Base-by-base conservation (phyloP, 2,888 invertebrate species). In the Diadegma fenestrale region DNA sequence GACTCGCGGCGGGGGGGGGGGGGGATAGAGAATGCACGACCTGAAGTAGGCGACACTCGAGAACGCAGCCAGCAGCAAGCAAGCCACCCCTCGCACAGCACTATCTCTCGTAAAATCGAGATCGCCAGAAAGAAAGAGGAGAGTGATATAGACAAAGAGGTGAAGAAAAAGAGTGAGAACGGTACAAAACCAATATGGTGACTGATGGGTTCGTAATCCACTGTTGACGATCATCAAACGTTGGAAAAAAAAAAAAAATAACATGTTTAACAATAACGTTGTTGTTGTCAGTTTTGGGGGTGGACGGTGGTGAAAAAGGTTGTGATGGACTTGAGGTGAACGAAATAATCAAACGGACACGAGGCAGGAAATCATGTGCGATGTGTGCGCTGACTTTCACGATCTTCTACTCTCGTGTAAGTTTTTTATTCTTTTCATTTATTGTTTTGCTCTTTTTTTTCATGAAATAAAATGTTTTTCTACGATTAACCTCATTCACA, bases 321-420 rank as follows among this genome's bases (percentile, higher is more conserved):
- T 75, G 91, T 91, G 88, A 92, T 92, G 91, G 89, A 91, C 90
- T 90, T 90, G 82, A 91, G 90, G 89, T 91, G 89, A 91, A 90
- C 86, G 85, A 88, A 89, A 88, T 89, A 80, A 81, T 87, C 81
- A 63, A 80, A 83, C 71, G 81, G 87, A 83, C 88, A 89, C 87
- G 88, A 83, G 88, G 85, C 84, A 88, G 85, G 87, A 85, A 93
- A 95, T 94, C 94, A 97, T 97, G 98, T 98, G 98, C 96, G 98
- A 98, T 96, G 97, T 97, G 95, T 98, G 98, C 95, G 97, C 97
- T 94, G 98, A 98, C 95, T 97, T 98, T 95, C 96, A 98, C 95
- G 97, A 97, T 95, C 96, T 98, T 95, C 96, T 98, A 94, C 96
- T 97, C 94, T 96, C 96, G 92, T 97, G 97, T 97, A 96, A 96